These are phyloP conservation scores for Phylloscopus whistleri DNA, from an alignment of 2,113 vertebrate genomes.

Conservation along the genomic window DNA sequence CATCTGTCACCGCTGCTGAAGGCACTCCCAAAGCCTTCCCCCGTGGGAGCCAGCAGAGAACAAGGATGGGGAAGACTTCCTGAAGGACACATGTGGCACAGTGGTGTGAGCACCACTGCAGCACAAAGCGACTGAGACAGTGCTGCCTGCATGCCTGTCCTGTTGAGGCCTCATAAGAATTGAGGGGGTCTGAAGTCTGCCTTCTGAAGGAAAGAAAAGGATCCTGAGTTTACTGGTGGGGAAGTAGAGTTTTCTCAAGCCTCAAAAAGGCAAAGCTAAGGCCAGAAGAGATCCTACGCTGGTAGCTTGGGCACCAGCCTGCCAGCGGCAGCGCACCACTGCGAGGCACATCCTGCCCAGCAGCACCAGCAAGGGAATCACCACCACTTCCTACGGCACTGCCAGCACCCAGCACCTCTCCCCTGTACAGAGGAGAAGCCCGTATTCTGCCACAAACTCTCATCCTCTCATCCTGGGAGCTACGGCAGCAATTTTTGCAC, in stretches of 20 bases:
- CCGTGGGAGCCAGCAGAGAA: not conserved
- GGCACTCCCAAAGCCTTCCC: not conserved
- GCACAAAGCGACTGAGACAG: not conserved
- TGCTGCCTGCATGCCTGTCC: not conserved
- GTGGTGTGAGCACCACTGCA: accelerated
- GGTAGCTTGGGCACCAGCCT: not conserved
- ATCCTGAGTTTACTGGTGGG: accelerated
- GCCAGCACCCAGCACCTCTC: not conserved
- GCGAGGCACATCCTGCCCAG: not conserved
- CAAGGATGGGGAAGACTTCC: not conserved
- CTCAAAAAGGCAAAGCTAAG: not conserved
- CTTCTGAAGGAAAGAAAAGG: not conserved
- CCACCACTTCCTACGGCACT: not conserved
- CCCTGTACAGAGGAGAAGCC: not conserved
- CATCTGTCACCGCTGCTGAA: not conserved
- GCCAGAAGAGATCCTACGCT: accelerated
- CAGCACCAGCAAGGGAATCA: not conserved
- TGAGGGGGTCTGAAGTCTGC: not conserved
- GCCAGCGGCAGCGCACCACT: not conserved
- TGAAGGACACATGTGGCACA: accelerated
- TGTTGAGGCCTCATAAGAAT: not conserved
- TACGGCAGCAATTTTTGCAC: not conserved
- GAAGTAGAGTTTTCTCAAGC: not conserved
- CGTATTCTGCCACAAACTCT: accelerated
- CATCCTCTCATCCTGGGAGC: accelerated